These are phyloP conservation scores for Centropyge bicolor DNA, from an alignment of 2,797 vertebrate species.

Conservation along the genomic window DNA sequence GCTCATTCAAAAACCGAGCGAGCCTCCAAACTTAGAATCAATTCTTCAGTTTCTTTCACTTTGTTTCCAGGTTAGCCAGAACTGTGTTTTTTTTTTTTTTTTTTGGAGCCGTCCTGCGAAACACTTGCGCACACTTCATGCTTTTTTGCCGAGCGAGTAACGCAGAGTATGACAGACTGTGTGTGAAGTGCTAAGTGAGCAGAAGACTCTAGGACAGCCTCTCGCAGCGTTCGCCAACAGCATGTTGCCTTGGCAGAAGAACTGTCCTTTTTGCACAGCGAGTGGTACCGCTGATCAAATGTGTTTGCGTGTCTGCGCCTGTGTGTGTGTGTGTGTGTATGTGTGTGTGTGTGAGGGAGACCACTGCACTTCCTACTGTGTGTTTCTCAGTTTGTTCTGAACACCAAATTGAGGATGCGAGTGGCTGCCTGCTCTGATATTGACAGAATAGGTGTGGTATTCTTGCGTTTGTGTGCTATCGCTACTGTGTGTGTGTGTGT, in stretches of 20 bases:
- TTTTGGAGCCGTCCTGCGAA: conserved; percentile 48
- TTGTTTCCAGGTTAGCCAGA: conserved; percentile 54
- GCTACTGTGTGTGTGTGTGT: background rate
- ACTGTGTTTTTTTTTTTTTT: conserved; percentile 31
- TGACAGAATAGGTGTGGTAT: conserved; percentile 33
- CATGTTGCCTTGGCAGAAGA: conserved; percentile 80
- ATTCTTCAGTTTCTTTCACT: conserved; percentile 38
- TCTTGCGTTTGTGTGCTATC: conserved; percentile 5
- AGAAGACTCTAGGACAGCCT: conserved; percentile 75
- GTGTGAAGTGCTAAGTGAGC: conserved; percentile 82
- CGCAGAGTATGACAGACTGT: conserved; percentile 75
- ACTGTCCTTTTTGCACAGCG: conserved; percentile 78
- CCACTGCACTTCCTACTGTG: conserved; percentile 35
- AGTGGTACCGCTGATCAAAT: conserved; percentile 73
- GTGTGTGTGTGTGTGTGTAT: conserved; percentile 39
- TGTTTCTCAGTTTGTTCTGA: conserved; percentile 56
- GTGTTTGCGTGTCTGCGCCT: conserved; percentile 59
- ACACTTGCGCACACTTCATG: conserved; percentile 39
- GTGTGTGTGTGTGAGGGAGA: conserved; percentile 38
- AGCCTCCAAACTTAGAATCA: conserved; percentile 30
- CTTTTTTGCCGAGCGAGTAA: conserved; percentile 77
- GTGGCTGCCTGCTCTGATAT: conserved; percentile 42
- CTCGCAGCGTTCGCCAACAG: conserved; percentile 77
- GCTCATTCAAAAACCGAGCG: conserved; percentile 23
- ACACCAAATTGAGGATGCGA: conserved; percentile 41